phyloP scores from a whole-genome alignment of 2,888 invertebrate genomes.

The Acleris literana region DNA sequence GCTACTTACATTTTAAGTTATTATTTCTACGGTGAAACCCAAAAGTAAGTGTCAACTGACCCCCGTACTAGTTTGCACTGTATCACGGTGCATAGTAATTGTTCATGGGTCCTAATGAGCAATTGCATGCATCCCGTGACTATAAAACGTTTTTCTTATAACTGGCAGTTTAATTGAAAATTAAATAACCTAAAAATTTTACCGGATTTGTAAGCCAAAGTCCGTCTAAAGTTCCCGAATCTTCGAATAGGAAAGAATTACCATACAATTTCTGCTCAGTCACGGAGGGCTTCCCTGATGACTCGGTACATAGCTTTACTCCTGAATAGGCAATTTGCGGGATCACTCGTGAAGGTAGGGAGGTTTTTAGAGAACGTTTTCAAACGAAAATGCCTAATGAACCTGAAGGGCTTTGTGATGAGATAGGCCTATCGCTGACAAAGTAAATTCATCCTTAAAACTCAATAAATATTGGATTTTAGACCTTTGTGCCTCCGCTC shows the following conservation, averaged over 20 bases:
- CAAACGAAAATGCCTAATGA: conserved; percentile 53
- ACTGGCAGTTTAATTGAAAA: background rate
- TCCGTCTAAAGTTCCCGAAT: background rate
- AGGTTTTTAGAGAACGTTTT: conserved; percentile 48
- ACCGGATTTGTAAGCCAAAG: background rate
- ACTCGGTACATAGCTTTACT: conserved; percentile 39
- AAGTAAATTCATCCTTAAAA: conserved; percentile 10
- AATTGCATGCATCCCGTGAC: no score
- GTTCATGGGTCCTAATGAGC: no score
- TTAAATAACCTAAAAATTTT: background rate
- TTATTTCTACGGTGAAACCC: no score
- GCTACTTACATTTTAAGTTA: no score
- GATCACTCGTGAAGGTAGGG: conserved; percentile 36
- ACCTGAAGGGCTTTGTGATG: conserved; percentile 57
- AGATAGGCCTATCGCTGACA: conserved; percentile 47
- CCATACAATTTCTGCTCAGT: conserved; percentile 28
- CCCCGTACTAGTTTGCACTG: no score
- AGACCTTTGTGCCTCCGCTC: conserved; percentile 38
- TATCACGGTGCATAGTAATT: no score
- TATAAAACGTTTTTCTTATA: no score
- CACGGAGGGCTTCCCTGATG: conserved; percentile 24
- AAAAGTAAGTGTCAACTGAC: no score
- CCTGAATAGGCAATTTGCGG: conserved; percentile 53
- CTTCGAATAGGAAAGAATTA: conserved; percentile 22
- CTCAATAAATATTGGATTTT: conserved; percentile 38